Evolutionary conservation across 23 tunicate species (phyloP), one percentile per base, ranked within the genome.

Genomic region (Phallusia fumigata): DNA sequence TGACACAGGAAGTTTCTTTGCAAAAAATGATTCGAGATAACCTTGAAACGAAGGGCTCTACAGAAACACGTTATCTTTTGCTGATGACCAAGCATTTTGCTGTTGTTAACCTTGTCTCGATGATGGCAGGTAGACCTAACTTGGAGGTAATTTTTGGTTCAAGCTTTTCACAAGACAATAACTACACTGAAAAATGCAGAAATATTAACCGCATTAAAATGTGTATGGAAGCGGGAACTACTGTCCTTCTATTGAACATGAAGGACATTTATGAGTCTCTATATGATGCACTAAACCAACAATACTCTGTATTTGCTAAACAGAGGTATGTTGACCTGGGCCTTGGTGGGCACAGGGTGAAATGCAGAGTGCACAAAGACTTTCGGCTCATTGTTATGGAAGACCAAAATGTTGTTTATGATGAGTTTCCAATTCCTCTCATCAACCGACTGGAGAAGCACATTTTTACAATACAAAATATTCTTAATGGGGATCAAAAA

Each of bases 251-350:
- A 35, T 75, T 90, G 36, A 90, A 90, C 64, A 24, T 90, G 64
- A 81, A 79, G 22, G 95, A 90, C 24, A 30, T 90, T 53, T 79
- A 85, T 86, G 95, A 90, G 65, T 90, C 95, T 76, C 80, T 90
- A 5, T 90, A 90, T 82, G 95, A 90, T 84, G 95, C 95, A 35
- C 79, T 90, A 8, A 90, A 90, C 73, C 95, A 90, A 32, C 95
- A 90, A 65, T 90, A 90, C 81, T 86, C 86, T 2, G 86, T 90
- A 0, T 85, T 85, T 86, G 95, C 90, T n/a, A 90, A 83, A 0
- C 89, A 90, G 74, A 76, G 90, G 69, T 90, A 85, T 77, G 95
- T 90, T 22, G 95, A 90, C 33, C 73, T 90, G 58, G 95, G 89
- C n/a, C 86, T 90, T 58, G 95, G 95, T 73, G 95, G 95, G 0